phyloP scores from a whole-genome alignment of 2,113 vertebrate species.

The Cyprinodon tularosa region DNA sequence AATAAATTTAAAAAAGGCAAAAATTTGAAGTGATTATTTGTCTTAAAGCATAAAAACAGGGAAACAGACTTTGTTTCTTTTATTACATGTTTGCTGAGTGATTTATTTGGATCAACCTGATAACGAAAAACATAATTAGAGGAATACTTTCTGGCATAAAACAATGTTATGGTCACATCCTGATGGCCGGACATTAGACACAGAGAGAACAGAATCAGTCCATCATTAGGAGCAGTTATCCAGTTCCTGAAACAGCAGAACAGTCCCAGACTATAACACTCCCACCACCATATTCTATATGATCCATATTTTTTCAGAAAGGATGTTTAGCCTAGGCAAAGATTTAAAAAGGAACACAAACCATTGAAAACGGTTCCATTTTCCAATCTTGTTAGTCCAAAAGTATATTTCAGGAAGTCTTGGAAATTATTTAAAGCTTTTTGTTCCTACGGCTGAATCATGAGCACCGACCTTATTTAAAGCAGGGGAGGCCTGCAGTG shows the following conservation, averaged over 20 bases:
- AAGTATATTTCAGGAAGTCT: not conserved
- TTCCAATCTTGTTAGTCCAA: not conserved
- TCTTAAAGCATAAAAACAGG: not conserved
- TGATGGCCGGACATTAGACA: too few species aligned
- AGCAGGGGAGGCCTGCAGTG: too few species aligned
- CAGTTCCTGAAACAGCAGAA: too few species aligned
- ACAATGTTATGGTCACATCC: not conserved
- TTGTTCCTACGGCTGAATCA: too few species aligned
- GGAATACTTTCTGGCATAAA: not conserved
- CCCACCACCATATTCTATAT: too few species aligned
- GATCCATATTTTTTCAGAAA: too few species aligned
- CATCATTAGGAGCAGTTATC: too few species aligned
- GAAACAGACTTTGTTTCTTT: not conserved
- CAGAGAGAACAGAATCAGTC: too few species aligned
- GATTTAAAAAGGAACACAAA: not conserved
- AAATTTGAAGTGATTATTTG: not conserved
- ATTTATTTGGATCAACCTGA: not conserved
- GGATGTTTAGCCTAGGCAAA: not conserved
- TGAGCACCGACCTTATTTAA: too few species aligned
- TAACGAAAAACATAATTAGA: not conserved
- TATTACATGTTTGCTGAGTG: not conserved
- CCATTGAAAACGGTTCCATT: not conserved
- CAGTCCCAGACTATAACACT: too few species aligned
- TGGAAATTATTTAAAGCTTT: too few species aligned
- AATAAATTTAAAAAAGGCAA: too few species aligned